Percentiles rank a stretch among this genome's conserved stretches.
Conservation (phyloP, 2,113 vertebrate species). For the Octodon degus region DNA sequence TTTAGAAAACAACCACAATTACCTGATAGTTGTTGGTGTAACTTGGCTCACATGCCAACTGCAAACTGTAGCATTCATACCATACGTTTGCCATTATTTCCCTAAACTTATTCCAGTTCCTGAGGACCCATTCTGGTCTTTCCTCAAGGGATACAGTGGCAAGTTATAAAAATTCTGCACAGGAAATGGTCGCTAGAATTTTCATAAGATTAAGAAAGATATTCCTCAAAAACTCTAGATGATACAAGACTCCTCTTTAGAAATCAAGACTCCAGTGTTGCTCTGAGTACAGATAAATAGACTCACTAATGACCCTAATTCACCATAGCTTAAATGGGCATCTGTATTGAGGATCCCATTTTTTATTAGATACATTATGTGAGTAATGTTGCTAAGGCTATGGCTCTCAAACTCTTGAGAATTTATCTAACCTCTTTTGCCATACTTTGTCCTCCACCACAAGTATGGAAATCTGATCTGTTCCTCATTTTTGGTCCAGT, state of each 20-base stretch:
- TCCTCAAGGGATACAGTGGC: neutral
- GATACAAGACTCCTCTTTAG: neutral
- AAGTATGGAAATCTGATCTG: neutral
- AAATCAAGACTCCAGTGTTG: neutral
- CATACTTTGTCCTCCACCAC: neutral
- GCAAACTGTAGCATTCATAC: neutral
- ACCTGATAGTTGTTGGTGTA: neutral
- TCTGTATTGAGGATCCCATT: neutral
- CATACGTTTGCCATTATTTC: neutral
- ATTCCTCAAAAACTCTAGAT: neutral
- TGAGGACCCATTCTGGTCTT: neutral
- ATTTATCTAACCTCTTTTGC: neutral
- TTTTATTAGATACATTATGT: neutral
- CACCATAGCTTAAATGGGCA: neutral
- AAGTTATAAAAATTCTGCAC: neutral
- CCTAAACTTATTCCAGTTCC: neutral
- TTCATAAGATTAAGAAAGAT: neutral
- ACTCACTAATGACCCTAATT: neutral
- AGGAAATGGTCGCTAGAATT: neutral
- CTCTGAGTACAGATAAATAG: neutral
- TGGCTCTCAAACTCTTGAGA: neutral
- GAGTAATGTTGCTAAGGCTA: neutral
- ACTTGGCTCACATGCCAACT: neutral
- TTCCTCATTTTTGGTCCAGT: neutral
- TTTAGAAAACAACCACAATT: neutral